phyloP scores from a whole-genome alignment of 2,113 vertebrate species.

The Phrynosoma blainvillii region DNA sequence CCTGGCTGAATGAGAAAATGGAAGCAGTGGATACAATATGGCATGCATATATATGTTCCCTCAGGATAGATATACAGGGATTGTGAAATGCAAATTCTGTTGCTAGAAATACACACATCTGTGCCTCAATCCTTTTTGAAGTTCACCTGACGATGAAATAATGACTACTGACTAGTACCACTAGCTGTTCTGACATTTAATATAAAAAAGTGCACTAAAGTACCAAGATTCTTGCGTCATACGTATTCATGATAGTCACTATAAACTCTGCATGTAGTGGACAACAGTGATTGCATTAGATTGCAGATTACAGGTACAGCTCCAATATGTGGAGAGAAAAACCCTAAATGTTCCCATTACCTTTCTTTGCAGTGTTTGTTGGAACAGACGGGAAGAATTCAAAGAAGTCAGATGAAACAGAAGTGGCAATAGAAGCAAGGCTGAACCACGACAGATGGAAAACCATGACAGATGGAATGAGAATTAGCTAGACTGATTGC shows the following conservation, averaged over 20 bases:
- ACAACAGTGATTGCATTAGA: background rate
- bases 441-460: background rate
- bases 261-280: background rate
- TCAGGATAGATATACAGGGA: background rate
- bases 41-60: no score
- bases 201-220: background rate
- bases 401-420: conserved; percentile 1
- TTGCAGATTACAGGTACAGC: background rate
- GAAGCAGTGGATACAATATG: background rate
- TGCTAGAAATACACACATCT: background rate
- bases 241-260: background rate
- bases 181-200: background rate
- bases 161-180: background rate
- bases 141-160: background rate
- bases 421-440: background rate
- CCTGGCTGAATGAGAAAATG: background rate
- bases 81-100: background rate
- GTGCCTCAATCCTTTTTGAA: background rate
- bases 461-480: background rate
- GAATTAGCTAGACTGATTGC: background rate
- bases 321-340: background rate
- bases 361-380: conserved; percentile 11
- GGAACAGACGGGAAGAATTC: background rate
- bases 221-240: background rate
- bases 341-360: background rate